Conservation (phyloP, 2,797 vertebrate genomes). For the Choloepus didactylus region DNA sequence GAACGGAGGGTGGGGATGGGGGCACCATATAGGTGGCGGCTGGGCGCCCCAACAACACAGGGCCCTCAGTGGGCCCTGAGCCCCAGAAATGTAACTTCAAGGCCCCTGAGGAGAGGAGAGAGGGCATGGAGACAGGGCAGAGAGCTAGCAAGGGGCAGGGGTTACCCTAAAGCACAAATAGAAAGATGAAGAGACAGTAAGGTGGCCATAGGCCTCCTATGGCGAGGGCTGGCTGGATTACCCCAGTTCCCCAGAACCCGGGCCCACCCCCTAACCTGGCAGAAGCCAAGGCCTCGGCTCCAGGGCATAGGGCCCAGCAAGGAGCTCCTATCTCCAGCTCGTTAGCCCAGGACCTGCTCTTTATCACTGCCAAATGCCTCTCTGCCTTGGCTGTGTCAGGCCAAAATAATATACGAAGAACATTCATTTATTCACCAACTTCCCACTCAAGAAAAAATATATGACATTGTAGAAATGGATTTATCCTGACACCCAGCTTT, state of each 20-base stretch:
- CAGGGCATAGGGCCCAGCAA: neutral
- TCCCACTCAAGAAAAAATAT: constrained; percentile 79
- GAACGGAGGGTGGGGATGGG: neutral
- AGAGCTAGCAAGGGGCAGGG: neutral
- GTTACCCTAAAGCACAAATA: neutral
- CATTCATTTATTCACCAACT: constrained; percentile 81
- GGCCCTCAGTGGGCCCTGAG: neutral
- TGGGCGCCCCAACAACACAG: neutral
- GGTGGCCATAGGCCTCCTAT: neutral
- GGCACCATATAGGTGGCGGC: rapidly evolving
- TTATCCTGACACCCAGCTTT: constrained; percentile 79
- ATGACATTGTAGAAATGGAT: constrained; percentile 71
- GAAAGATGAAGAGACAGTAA: neutral
- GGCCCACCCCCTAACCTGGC: neutral
- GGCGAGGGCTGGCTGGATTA: neutral
- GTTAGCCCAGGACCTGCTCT: constrained; percentile 77
- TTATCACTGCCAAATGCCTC: constrained; percentile 79
- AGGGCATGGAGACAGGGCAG: neutral
- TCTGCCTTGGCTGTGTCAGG: constrained; percentile 77
- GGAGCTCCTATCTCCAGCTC: constrained; percentile 25
- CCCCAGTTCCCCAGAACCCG: neutral
- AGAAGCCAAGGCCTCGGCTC: neutral
- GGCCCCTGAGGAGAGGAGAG: constrained; percentile 1
- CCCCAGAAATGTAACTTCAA: neutral
- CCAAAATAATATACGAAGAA: constrained; percentile 82